Percentiles rank a stretch among this genome's conserved stretches.
phyloP scores from a whole-genome alignment of 2,113 vertebrate genomes.

The Piaya cayana region DNA sequence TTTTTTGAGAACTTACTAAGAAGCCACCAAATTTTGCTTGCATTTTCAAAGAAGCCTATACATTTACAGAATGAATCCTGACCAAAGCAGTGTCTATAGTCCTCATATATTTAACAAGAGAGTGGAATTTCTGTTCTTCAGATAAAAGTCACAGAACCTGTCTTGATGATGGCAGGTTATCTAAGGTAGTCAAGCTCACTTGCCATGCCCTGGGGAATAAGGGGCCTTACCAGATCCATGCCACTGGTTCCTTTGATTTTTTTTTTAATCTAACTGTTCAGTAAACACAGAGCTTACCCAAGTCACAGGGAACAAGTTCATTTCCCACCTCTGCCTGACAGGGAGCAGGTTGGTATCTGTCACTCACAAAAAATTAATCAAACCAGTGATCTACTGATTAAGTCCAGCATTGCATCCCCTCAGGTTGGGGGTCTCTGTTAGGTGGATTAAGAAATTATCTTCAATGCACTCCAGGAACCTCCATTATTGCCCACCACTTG shows the following conservation, averaged over 20 bases:
- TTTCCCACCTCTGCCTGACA: background rate
- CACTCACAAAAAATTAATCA: background rate
- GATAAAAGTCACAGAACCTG: background rate
- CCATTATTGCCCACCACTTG: no score
- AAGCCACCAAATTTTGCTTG: background rate
- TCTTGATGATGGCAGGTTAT: background rate
- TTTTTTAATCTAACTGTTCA: background rate
- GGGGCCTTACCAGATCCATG: background rate
- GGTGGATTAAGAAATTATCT: no score
- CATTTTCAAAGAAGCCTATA: background rate
- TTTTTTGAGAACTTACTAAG: background rate
- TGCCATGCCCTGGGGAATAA: rapidly evolving
- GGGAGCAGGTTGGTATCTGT: background rate
- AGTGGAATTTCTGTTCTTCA: background rate
- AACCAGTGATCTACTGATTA: background rate
- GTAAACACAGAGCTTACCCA: background rate
- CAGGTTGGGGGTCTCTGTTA: no score
- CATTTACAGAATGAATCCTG: background rate
- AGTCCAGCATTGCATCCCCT: no score
- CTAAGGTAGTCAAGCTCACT: background rate
- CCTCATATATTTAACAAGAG: background rate
- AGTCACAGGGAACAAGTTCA: background rate
- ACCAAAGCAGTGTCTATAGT: background rate
- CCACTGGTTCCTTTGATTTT: background rate
- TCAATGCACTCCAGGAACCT: no score